Evolutionary conservation across 1,140 invertebrate genomes (phyloP).

Genomic region (Acromyrmex charruanus): DNA sequence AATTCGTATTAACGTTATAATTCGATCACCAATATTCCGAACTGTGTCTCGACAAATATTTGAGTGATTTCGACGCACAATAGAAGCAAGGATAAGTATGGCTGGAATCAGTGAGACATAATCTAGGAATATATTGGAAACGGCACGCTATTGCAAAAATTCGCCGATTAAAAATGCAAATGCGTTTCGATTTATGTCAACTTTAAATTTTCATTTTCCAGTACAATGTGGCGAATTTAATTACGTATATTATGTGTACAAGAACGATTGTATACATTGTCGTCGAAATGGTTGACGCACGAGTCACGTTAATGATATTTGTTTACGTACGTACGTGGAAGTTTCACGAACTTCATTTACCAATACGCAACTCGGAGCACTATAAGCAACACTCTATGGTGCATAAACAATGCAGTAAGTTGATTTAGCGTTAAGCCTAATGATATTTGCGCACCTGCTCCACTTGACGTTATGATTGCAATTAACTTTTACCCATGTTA

Average conservation of each 20-base stretch:
- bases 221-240: slow-evolving; percentile 51
- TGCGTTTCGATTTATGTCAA: slow-evolving; percentile 10
- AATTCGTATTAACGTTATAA: slow-evolving; percentile 38
- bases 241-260: slow-evolving; percentile 56
- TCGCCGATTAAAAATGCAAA: slow-evolving; percentile 11
- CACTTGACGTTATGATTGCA: background rate
- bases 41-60: background rate
- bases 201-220: slow-evolving; percentile 54
- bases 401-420: slow-evolving; percentile 58
- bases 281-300: slow-evolving; percentile 35
- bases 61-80: slow-evolving; percentile 40
- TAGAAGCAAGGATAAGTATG: slow-evolving; percentile 36
- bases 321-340: slow-evolving; percentile 50
- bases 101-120: background rate
- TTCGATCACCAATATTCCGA: slow-evolving; percentile 26
- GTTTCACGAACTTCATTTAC: slow-evolving; percentile 62
- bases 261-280: slow-evolving; percentile 50
- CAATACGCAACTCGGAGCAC: slow-evolving; percentile 33
- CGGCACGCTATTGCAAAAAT: slow-evolving; percentile 22
- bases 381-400: slow-evolving; percentile 31
- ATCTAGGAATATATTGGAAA: slow-evolving; percentile 7
- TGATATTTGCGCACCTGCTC: slow-evolving; percentile 50
- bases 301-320: slow-evolving; percentile 60
- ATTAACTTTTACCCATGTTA: background rate
- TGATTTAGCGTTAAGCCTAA: slow-evolving; percentile 62